Evolutionary conservation across 1,140 invertebrate species (phyloP).

Genomic region (Drosophila guanche): DNA sequence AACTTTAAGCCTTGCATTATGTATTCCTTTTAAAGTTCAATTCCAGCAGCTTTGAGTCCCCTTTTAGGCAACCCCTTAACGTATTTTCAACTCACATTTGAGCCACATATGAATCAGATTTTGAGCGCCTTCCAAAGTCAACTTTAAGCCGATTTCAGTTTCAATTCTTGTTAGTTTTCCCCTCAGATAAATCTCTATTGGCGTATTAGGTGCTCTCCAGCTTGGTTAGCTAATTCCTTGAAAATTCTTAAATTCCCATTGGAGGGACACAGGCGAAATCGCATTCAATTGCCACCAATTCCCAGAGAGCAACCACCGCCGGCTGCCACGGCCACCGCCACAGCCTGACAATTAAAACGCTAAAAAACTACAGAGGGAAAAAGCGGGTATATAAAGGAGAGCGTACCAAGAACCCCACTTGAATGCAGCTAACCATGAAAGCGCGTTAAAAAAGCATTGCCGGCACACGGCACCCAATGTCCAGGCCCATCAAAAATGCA

Average conservation of each 20-base stretch:
- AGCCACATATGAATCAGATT: background rate
- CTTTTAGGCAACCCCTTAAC: background rate
- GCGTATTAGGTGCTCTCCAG: background rate
- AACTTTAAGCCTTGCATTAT: too few relatives aligned
- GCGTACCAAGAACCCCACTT: constrained; percentile 17
- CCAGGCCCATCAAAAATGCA: constrained; percentile 49
- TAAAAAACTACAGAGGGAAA: constrained; percentile 25
- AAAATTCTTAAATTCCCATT: constrained; percentile 46
- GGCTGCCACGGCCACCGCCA: background rate
- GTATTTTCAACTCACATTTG: background rate
- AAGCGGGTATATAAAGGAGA: background rate
- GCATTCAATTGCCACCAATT: constrained; percentile 58
- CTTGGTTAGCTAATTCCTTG: constrained; percentile 22
- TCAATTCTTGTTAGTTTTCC: too few relatives aligned
- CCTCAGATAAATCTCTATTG: too few relatives aligned
- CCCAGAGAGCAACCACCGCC: background rate
- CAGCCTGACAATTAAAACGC: constrained; percentile 61
- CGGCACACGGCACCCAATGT: constrained; percentile 27
- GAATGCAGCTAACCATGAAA: constrained; percentile 73
- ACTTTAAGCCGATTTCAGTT: background rate
- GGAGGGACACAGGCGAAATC: constrained; percentile 42
- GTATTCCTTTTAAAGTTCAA: background rate
- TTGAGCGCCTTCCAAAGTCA: too few relatives aligned
- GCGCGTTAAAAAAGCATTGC: constrained; percentile 64
- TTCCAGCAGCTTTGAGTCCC: background rate